Evolutionary conservation across 2,888 invertebrate genomes (phyloP).

Genomic region (Nomada lathburiana): DNA sequence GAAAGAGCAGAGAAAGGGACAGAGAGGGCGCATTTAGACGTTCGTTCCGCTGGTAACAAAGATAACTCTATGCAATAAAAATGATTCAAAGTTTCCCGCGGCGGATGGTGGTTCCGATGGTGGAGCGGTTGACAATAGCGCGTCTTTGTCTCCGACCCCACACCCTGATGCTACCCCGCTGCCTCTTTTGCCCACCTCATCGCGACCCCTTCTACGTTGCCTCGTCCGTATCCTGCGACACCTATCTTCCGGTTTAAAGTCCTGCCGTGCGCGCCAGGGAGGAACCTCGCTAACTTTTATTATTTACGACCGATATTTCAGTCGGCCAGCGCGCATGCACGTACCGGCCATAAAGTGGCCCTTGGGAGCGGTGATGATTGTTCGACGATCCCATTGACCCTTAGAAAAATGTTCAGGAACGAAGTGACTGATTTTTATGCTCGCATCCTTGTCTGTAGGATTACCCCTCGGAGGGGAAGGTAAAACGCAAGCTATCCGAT

Average conservation of each 20-base stretch:
- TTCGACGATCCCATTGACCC: conserved; percentile 60
- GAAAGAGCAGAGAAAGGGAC: conserved; percentile 70
- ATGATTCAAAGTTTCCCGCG: conserved; percentile 85
- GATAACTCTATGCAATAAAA: conserved; percentile 85
- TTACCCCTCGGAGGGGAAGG: too few relatives aligned
- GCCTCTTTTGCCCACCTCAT: conserved; percentile 71
- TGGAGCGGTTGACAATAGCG: conserved; percentile 84
- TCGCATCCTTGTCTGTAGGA: background rate
- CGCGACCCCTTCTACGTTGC: conserved; percentile 68
- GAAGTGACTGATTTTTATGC: too few relatives aligned
- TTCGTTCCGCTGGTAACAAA: conserved; percentile 84
- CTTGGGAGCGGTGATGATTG: conserved; percentile 38
- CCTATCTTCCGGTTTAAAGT: conserved; percentile 85
- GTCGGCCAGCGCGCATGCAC: conserved; percentile 69
- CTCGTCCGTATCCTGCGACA: conserved; percentile 82
- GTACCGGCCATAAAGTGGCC: conserved; percentile 60
- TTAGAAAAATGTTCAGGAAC: conserved; percentile 6
- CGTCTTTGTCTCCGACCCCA: conserved; percentile 83
- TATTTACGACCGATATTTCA: conserved; percentile 85
- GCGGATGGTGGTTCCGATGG: conserved; percentile 84
- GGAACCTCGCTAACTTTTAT: conserved; percentile 84
- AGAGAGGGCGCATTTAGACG: conserved; percentile 83
- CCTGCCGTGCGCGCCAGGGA: conserved; percentile 82
- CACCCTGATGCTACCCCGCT: conserved; percentile 70
- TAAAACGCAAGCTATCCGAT: too few relatives aligned